These are phyloP conservation scores for Varecia variegata DNA, from an alignment of 2,797 vertebrate species.

Conservation along the genomic window DNA sequence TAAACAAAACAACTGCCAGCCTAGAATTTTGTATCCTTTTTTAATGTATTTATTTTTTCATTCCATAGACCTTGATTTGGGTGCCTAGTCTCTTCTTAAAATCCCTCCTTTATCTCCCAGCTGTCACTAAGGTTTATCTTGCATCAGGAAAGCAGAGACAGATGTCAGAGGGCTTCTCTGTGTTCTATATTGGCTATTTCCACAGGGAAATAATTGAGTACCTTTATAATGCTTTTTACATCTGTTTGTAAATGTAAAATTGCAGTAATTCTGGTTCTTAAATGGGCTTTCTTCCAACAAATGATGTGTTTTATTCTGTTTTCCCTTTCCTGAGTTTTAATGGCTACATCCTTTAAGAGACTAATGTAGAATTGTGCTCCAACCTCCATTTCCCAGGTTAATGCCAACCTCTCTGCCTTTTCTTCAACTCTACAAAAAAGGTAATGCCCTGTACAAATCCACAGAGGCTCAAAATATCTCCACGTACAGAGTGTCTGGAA, in stretches of 20 bases:
- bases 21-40: not conserved
- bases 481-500: not conserved
- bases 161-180: not conserved
- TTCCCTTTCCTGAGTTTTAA: slow-evolving; percentile 16
- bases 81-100: not conserved
- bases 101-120: not conserved
- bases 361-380: not conserved
- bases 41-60: not conserved
- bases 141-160: not conserved
- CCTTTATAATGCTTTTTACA: not conserved
- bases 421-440: not conserved
- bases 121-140: not conserved
- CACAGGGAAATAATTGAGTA: not conserved
- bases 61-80: not conserved
- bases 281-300: not conserved
- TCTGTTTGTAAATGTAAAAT: slow-evolving; percentile 14
- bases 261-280: not conserved
- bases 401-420: not conserved
- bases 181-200: not conserved
- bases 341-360: not conserved
- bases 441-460: not conserved
- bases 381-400: not conserved
- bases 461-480: not conserved
- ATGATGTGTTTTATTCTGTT: slow-evolving; percentile 30
- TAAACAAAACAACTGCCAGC: too few species aligned